A percentile compares a stretch with the other conserved stretches of the same genome.
Evolutionary conservation across 1,140 invertebrate genomes (phyloP).

Genomic region (Penaeus japonicus): DNA sequence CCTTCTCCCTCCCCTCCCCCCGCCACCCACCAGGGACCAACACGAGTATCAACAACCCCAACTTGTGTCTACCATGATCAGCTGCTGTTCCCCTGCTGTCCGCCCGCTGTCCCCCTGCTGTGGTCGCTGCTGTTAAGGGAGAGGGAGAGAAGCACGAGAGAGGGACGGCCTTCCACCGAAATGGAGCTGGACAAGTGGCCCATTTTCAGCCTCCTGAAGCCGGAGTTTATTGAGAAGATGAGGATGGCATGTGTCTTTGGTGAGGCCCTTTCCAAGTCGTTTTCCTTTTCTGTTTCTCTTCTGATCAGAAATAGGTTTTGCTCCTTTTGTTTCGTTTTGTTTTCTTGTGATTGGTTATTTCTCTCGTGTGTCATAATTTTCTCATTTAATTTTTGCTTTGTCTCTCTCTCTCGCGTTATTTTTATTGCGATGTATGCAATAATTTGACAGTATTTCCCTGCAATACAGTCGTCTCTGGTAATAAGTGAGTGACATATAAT

Average conservation of each 20-base stretch:
- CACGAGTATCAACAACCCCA: too few species aligned
- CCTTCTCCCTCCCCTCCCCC: too few species aligned
- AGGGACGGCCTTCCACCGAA: neutral
- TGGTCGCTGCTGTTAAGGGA: too few species aligned
- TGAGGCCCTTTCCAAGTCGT: conserved; percentile 60
- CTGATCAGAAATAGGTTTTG: too few species aligned
- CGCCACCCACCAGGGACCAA: too few species aligned
- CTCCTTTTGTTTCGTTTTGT: neutral
- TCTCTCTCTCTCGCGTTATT: neutral
- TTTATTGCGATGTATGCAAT: neutral
- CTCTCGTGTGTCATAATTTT: neutral
- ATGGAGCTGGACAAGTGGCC: conserved; percentile 72
- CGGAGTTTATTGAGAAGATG: conserved; percentile 68
- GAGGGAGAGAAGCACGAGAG: neutral
- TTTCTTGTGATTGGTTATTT: neutral
- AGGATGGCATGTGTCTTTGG: conserved; percentile 72
- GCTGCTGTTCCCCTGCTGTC: too few species aligned
- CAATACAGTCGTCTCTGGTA: too few species aligned
- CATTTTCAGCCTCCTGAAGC: conserved; percentile 71
- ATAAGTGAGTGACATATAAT: too few species aligned
- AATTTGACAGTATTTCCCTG: too few species aligned
- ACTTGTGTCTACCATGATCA: too few species aligned
- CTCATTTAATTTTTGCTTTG: neutral
- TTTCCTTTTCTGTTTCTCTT: neutral
- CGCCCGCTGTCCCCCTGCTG: too few species aligned